A percentile compares a stretch with the other conserved stretches of the same genome.
Evolutionary conservation across 2,797 vertebrate species (phyloP).

Genomic region (Gymnoscopelus microlampas): DNA sequence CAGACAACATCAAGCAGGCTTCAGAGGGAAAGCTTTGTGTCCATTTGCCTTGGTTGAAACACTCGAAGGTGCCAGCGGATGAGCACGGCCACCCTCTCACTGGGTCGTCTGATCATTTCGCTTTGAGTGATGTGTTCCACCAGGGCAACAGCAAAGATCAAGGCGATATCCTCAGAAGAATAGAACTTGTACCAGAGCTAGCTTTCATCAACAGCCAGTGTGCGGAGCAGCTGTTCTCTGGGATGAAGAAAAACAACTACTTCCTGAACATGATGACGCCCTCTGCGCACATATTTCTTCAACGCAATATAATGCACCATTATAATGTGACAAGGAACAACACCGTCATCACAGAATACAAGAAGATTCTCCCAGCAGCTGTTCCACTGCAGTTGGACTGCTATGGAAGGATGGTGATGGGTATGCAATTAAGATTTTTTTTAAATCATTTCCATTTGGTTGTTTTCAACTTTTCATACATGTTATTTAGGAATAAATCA

Average conservation of each 20-base stretch:
- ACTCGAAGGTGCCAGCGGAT: neutral
- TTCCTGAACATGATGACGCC: neutral
- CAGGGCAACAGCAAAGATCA: slow-evolving; percentile 4
- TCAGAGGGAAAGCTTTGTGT: slow-evolving; percentile 1
- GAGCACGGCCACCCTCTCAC: neutral
- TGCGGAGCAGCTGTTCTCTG: slow-evolving; percentile 5
- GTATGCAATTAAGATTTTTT: neutral
- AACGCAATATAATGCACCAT: slow-evolving; percentile 18
- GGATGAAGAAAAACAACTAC: slow-evolving; percentile 19
- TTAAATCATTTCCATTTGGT: too few species aligned
- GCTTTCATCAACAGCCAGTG: slow-evolving; percentile 14
- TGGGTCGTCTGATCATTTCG: neutral
- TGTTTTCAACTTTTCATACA: too few species aligned
- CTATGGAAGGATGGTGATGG: slow-evolving; percentile 5
- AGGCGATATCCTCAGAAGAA: slow-evolving; percentile 5
- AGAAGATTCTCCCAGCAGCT: slow-evolving; percentile 1
- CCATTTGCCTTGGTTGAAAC: neutral
- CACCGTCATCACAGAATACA: slow-evolving; percentile 1
- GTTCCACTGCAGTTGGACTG: neutral
- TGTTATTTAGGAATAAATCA: too few species aligned
- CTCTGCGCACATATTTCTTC: neutral
- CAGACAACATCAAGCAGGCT: slow-evolving; percentile 7
- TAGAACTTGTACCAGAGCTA: slow-evolving; percentile 10
- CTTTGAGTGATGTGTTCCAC: slow-evolving; percentile 5
- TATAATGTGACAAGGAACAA: slow-evolving; percentile 4